Conservation (phyloP, 2,888 invertebrate genomes). For the Horisme vitalbata region DNA sequence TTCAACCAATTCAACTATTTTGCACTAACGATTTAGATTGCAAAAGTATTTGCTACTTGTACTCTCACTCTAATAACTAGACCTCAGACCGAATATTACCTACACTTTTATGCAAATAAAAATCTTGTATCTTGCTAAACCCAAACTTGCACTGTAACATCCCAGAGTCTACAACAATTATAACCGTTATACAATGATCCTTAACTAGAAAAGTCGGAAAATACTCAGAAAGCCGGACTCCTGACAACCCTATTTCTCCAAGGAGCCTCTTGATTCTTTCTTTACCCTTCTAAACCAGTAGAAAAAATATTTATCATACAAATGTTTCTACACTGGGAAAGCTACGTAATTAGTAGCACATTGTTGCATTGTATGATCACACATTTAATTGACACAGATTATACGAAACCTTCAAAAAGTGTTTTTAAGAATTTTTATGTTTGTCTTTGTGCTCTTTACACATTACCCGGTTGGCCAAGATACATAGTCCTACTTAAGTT, state of each 20-base stretch:
- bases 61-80: too few species aligned
- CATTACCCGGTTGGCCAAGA: neutral
- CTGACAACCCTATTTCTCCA: neutral
- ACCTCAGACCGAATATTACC: too few species aligned
- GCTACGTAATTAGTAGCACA: conserved; percentile 50
- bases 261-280: conserved; percentile 56
- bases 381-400: conserved; percentile 25
- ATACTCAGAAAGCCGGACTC: neutral
- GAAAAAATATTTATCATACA: conserved; percentile 56
- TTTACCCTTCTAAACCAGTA: conserved; percentile 44
- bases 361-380: conserved; percentile 35
- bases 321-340: conserved; percentile 51
- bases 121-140: too few species aligned
- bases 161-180: too few species aligned
- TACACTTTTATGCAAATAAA: too few species aligned
- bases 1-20: too few species aligned
- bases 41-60: too few species aligned
- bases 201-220: neutral
- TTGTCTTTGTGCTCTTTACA: conserved; percentile 15
- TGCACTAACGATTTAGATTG: too few species aligned
- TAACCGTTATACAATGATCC: too few species aligned
- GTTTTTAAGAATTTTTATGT: conserved; percentile 17
- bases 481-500: too few species aligned
- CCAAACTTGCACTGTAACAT: too few species aligned
- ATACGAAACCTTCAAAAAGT: conserved; percentile 27